Conservation (phyloP, 2,113 vertebrate genomes). For the Danio rerio region DNA sequence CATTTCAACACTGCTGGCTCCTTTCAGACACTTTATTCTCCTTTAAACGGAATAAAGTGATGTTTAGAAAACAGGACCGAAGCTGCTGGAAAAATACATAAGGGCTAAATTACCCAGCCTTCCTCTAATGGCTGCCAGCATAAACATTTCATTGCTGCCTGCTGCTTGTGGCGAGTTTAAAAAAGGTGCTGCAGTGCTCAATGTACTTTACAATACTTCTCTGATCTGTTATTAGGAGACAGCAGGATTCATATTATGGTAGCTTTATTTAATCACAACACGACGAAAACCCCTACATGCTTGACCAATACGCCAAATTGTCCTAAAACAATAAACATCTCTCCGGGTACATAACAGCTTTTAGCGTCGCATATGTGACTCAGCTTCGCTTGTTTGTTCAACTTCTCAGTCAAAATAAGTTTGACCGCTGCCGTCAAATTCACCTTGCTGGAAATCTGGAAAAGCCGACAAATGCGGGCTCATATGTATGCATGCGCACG, state of each 20-base stretch:
- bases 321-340: not conserved
- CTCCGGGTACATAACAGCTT: not conserved
- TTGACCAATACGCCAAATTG: not conserved
- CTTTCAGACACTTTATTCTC: not conserved
- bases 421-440: conserved; percentile 11
- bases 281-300: not conserved
- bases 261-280: conserved; percentile 7
- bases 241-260: not conserved
- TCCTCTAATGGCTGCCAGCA: conserved; percentile 2
- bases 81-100: conserved; percentile 15
- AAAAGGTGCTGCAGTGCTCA: conserved; percentile 14
- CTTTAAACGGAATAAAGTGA: not conserved
- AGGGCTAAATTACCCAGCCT: conserved; percentile 28
- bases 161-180: conserved; percentile 16
- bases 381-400: conserved; percentile 8
- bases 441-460: conserved; percentile 24
- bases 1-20: not conserved
- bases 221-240: not conserved
- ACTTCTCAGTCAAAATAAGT: conserved; percentile 19
- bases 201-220: not conserved
- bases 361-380: conserved; percentile 2
- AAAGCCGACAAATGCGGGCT: not conserved
- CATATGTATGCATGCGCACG: conserved; percentile 18
- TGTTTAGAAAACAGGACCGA: conserved; percentile 4
- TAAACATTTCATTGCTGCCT: conserved; percentile 8